Conservation (phyloP, 2,888 invertebrate species). For the Caenorhabditis afra region DNA sequence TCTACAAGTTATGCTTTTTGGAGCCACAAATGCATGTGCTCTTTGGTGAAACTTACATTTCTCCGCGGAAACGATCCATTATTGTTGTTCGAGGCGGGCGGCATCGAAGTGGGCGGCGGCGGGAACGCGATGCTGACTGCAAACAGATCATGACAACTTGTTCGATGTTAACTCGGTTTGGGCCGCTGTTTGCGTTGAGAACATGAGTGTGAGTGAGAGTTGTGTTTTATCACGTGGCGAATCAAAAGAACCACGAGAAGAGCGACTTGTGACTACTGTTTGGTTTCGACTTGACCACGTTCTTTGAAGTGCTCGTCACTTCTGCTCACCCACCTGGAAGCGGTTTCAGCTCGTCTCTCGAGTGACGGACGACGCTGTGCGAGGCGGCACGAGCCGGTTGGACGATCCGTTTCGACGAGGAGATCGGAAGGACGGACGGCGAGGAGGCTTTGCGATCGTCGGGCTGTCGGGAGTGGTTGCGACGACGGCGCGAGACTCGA, state of each 20-base stretch:
- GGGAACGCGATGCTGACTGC: slow-evolving; percentile 61
- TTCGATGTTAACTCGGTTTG: slow-evolving; percentile 15
- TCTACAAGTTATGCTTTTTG: slow-evolving; percentile 18
- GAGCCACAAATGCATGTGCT: slow-evolving; percentile 34
- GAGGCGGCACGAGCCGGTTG: slow-evolving; percentile 53
- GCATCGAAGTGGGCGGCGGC: slow-evolving; percentile 54
- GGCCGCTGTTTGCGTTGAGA: slow-evolving; percentile 21
- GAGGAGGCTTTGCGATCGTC: slow-evolving; percentile 50
- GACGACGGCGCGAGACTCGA: slow-evolving; percentile 53
- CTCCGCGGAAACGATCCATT: slow-evolving; percentile 57
- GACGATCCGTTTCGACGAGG: slow-evolving; percentile 27
- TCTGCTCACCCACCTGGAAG: slow-evolving; percentile 41
- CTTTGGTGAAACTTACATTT: slow-evolving; percentile 42
- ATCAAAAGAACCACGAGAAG: slow-evolving; percentile 29
- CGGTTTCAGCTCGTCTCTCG: slow-evolving; percentile 53
- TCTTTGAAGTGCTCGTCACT: slow-evolving; percentile 18
- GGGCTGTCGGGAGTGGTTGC: slow-evolving; percentile 47
- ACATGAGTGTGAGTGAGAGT: not conserved
- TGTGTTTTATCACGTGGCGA: slow-evolving; percentile 32
- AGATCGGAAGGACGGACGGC: slow-evolving; percentile 30
- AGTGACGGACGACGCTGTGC: slow-evolving; percentile 51
- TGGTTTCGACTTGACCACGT: slow-evolving; percentile 34
- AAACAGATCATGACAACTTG: slow-evolving; percentile 28
- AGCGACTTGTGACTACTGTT: slow-evolving; percentile 19
- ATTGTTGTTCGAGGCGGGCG: slow-evolving; percentile 30